A percentile compares a stretch with the other conserved stretches of the same genome.
phyloP scores from a whole-genome alignment of 2,113 vertebrate genomes.

The Desmodus rotundus region DNA sequence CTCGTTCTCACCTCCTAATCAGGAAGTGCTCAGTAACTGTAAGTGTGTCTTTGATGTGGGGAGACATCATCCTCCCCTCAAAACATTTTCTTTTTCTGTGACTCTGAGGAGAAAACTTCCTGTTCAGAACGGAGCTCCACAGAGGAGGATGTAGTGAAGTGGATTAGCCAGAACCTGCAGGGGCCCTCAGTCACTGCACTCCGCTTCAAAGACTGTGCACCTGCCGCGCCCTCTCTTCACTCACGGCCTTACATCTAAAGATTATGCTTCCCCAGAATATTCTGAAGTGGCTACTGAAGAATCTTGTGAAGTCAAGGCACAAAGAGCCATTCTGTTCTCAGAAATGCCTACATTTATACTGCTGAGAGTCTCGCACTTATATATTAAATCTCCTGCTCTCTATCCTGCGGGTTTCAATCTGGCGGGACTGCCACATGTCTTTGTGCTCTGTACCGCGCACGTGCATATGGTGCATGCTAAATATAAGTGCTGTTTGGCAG shows the following conservation, averaged over 20 bases:
- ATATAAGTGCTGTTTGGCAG: constrained; percentile 67
- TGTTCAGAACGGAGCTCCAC: background rate
- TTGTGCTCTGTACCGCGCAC: constrained; percentile 62
- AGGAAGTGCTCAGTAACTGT: background rate
- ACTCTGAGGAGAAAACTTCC: constrained; percentile 32
- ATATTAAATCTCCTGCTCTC: constrained; percentile 59
- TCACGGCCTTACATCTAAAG: constrained; percentile 53
- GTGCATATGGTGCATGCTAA: constrained; percentile 57
- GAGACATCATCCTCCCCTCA: constrained; percentile 20
- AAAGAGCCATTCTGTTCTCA: constrained; percentile 63
- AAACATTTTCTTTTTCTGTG: background rate
- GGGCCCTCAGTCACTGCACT: constrained; percentile 51
- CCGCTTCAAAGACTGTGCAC: constrained; percentile 61
- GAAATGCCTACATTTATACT: constrained; percentile 68
- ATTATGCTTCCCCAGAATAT: constrained; percentile 56
- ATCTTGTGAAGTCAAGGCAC: constrained; percentile 58
- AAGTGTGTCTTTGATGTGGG: constrained; percentile 24
- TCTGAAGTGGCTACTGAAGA: constrained; percentile 66
- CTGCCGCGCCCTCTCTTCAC: constrained; percentile 20
- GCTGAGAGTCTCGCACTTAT: constrained; percentile 59
- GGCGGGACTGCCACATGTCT: constrained; percentile 50
- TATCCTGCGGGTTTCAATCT: constrained; percentile 66
- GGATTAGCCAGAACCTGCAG: constrained; percentile 38
- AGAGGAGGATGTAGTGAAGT: constrained; percentile 30
- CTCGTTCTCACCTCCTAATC: background rate